Conservation (phyloP, 2,888 invertebrate genomes). For the Acleris cristana region DNA sequence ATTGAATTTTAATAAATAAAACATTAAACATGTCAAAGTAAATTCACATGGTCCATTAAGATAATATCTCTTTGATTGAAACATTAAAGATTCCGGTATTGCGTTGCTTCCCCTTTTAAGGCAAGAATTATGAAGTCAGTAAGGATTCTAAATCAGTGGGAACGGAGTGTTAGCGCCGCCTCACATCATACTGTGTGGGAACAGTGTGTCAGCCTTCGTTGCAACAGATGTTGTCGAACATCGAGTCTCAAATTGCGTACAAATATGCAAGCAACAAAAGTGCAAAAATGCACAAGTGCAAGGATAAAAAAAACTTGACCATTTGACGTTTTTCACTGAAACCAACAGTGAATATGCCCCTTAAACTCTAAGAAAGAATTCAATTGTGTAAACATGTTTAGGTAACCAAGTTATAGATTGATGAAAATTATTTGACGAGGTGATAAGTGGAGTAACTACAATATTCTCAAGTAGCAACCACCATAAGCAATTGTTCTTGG, state of each 20-base stretch:
- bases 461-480: too few species aligned
- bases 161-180: conserved; percentile 28
- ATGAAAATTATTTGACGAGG: too few species aligned
- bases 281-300: background rate
- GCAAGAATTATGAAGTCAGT: conserved; percentile 9
- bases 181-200: conserved; percentile 19
- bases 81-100: conserved; percentile 16
- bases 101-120: conserved; percentile 25
- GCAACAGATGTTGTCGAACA: conserved; percentile 11
- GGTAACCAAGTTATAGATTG: too few species aligned
- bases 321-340: too few species aligned
- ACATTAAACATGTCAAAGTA: background rate
- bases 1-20: too few species aligned
- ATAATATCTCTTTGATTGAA: conserved; percentile 20
- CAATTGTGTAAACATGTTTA: too few species aligned
- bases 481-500: too few species aligned
- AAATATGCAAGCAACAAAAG: background rate
- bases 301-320: background rate
- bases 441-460: too few species aligned
- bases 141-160: conserved; percentile 16
- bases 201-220: background rate
- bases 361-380: too few species aligned
- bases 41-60: conserved; percentile 1
- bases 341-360: too few species aligned
- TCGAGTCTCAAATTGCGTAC: too few species aligned